Percentiles rank a stretch among this genome's conserved stretches.
phyloP scores from a whole-genome alignment of 1,140 invertebrate species.

The Orchestia grillus region DNA sequence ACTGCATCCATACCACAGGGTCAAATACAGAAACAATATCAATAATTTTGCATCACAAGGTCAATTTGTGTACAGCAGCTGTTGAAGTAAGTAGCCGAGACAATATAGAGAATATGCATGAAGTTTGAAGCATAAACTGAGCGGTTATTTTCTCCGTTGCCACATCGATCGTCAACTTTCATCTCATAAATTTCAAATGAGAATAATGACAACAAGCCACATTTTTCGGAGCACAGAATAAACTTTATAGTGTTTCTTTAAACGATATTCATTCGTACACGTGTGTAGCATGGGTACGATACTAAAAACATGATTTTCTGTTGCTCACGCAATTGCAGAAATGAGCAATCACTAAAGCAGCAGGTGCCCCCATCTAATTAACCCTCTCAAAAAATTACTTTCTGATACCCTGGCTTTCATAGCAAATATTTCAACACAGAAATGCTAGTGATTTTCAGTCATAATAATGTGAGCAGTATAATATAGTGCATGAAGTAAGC shows the following conservation, averaged over 20 bases:
- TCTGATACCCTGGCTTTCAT: neutral
- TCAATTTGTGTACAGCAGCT: too few relatives aligned
- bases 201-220: too few relatives aligned
- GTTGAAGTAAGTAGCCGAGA: too few relatives aligned
- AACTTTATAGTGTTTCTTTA: neutral
- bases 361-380: neutral
- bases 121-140: too few relatives aligned
- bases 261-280: neutral
- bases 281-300: neutral
- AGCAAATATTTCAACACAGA: neutral
- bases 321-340: neutral
- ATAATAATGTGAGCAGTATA: neutral
- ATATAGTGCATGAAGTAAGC: neutral
- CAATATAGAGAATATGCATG: too few relatives aligned
- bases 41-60: too few relatives aligned
- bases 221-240: neutral
- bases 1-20: too few relatives aligned
- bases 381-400: neutral
- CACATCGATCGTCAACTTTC: too few relatives aligned
- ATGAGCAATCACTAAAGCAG: neutral
- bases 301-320: neutral
- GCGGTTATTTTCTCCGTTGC: too few relatives aligned
- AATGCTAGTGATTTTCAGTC: neutral
- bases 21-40: too few relatives aligned
- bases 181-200: too few relatives aligned